phyloP scores from a whole-genome alignment of 2,113 vertebrate species.

The Caloenas nicobarica region DNA sequence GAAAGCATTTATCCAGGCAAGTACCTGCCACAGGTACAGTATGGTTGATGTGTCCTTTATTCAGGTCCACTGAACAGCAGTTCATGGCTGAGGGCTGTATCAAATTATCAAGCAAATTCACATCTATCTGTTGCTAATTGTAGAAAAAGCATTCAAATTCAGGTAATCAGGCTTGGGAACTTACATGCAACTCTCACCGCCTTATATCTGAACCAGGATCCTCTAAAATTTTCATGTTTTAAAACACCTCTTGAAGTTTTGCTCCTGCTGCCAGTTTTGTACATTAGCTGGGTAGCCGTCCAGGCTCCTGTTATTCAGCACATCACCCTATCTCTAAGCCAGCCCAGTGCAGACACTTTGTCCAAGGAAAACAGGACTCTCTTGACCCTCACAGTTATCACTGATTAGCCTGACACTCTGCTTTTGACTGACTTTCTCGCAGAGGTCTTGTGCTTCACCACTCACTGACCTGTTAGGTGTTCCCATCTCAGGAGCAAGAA shows the following conservation, averaged over 20 bases:
- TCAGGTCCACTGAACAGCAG: background rate
- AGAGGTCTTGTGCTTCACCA: background rate
- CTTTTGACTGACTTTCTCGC: background rate
- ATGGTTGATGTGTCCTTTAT: background rate
- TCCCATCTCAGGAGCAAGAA: background rate
- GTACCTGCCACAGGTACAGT: background rate
- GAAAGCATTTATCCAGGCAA: background rate
- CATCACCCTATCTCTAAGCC: background rate
- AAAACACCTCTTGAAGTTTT: background rate
- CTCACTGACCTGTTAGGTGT: background rate
- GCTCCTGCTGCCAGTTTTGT: background rate
- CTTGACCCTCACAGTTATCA: background rate
- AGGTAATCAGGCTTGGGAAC: background rate
- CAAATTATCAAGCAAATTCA: rapidly evolving
- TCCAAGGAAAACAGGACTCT: background rate
- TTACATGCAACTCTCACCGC: background rate
- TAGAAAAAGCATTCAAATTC: background rate
- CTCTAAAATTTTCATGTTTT: background rate
- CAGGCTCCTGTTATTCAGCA: background rate
- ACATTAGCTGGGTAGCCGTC: background rate
- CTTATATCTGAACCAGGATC: background rate
- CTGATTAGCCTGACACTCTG: background rate
- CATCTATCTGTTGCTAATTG: background rate
- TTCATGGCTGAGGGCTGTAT: background rate
- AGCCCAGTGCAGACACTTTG: background rate